These are phyloP conservation scores for Eumacrocentrus americanus DNA, from an alignment of 2,888 invertebrate genomes.

Conservation along the genomic window DNA sequence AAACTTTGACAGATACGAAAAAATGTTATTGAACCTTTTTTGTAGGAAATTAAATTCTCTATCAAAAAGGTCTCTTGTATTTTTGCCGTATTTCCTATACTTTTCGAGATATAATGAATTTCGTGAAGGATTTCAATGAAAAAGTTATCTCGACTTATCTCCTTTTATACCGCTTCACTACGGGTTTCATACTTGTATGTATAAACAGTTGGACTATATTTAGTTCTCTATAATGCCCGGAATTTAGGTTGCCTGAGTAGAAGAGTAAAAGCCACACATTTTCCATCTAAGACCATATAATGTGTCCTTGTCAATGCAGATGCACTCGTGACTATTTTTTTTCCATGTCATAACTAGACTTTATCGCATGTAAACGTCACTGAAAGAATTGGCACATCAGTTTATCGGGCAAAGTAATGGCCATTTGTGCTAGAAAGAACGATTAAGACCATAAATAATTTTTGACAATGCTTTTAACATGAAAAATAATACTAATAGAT, in stretches of 20 bases:
- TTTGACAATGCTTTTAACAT: too few relatives aligned
- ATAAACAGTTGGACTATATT: constrained; percentile 22
- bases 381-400: neutral
- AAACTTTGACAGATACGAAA: too few relatives aligned
- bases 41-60: too few relatives aligned
- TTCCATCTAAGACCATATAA: neutral
- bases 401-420: constrained; percentile 19
- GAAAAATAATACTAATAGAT: too few relatives aligned
- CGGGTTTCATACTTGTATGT: neutral
- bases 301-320: constrained; percentile 1
- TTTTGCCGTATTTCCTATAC: too few relatives aligned
- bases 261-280: neutral
- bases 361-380: neutral
- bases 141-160: too few relatives aligned
- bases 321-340: neutral
- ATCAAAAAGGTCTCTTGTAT: too few relatives aligned
- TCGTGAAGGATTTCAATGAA: too few relatives aligned
- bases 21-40: too few relatives aligned
- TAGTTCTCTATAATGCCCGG: constrained; percentile 24
- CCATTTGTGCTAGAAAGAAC: neutral
- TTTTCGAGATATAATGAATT: too few relatives aligned
- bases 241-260: constrained; percentile 14
- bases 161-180: too few relatives aligned
- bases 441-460: too few relatives aligned
- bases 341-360: neutral